phyloP scores from a whole-genome alignment of 2,888 invertebrate genomes.

The Drosophila neonasuta region DNA sequence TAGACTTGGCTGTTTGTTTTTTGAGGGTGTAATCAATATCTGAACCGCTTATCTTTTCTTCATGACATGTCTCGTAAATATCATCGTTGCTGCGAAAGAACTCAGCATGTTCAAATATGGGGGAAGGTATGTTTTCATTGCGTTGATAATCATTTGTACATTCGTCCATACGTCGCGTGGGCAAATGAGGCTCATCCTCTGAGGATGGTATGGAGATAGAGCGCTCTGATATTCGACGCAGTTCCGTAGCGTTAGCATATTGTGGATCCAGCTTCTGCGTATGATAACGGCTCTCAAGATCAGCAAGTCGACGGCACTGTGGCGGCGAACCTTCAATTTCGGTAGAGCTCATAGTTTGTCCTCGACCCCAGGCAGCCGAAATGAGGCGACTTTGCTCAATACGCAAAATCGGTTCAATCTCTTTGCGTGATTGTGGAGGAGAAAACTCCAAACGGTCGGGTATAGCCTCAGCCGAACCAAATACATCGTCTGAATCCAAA shows the following conservation, averaged over 20 bases:
- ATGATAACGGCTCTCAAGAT: constrained; percentile 86
- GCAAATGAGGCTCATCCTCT: constrained; percentile 87
- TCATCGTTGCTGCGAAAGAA: constrained; percentile 85
- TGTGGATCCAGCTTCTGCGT: constrained; percentile 86
- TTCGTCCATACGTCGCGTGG: constrained; percentile 84
- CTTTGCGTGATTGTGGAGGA: constrained; percentile 89
- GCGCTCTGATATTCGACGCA: constrained; percentile 88
- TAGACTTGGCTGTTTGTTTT: constrained; percentile 79
- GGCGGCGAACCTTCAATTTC: constrained; percentile 90
- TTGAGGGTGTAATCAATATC: constrained; percentile 83
- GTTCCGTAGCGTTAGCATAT: constrained; percentile 86
- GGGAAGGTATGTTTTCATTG: constrained; percentile 86
- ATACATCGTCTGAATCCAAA: constrained; percentile 89
- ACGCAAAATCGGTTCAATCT: constrained; percentile 88
- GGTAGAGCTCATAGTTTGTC: constrained; percentile 89
- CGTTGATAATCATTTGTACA: constrained; percentile 85
- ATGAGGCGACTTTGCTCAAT: constrained; percentile 88
- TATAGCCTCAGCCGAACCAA: constrained; percentile 89
- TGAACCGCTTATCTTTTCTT: constrained; percentile 84
- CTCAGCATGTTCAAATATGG: constrained; percentile 85
- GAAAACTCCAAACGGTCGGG: constrained; percentile 88
- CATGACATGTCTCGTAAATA: constrained; percentile 80
- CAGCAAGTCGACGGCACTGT: constrained; percentile 86
- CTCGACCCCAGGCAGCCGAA: constrained; percentile 86
- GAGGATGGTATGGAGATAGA: constrained; percentile 90